Evolutionary conservation across 2,113 vertebrate genomes (phyloP).

Genomic region (Calyptomena viridis): DNA sequence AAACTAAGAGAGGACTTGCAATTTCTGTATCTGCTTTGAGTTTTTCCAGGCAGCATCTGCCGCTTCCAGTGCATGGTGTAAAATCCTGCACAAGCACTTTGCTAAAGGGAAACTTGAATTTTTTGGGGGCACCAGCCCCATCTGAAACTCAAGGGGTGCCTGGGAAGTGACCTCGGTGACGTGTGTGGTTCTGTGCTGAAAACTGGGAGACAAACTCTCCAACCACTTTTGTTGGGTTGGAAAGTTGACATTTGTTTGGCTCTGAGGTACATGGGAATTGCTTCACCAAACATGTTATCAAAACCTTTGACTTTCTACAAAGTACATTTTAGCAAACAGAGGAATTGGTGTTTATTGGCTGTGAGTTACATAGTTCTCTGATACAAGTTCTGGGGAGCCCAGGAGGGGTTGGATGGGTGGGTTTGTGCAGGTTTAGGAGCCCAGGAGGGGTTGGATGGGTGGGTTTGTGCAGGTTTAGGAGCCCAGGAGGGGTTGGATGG

Average conservation of each 20-base stretch:
- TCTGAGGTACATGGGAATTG: background rate
- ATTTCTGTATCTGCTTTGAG: background rate
- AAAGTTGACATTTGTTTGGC: background rate
- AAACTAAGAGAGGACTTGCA: background rate
- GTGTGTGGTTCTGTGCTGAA: accelerated
- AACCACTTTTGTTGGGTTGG: no score
- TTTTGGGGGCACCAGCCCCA: accelerated
- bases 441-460: no score
- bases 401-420: no score
- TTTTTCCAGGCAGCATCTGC: background rate
- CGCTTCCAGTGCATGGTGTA: accelerated
- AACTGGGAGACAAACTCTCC: background rate
- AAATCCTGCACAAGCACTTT: background rate
- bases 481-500: no score
- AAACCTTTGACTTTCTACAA: background rate
- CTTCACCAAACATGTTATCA: background rate
- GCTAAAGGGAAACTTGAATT: background rate
- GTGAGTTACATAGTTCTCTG: background rate
- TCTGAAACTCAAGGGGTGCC: background rate
- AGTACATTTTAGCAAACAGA: background rate
- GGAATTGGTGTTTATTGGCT: background rate
- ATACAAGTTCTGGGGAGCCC: background rate
- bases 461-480: no score
- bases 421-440: no score
- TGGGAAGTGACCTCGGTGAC: accelerated